Conservation (phyloP, 2,797 vertebrate species). For the Clamator glandarius region DNA sequence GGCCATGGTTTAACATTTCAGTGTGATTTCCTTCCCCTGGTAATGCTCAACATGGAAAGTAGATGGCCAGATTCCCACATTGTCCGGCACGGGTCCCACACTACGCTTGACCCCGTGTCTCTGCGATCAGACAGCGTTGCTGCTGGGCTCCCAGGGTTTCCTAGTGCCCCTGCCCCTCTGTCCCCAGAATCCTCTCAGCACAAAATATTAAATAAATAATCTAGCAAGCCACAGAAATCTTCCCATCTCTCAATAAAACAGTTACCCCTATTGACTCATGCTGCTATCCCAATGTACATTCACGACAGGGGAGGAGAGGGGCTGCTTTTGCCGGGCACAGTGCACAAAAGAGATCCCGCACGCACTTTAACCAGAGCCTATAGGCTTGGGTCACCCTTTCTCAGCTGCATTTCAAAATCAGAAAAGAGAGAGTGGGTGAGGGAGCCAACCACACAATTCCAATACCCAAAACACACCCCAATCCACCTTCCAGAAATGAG, state of each 20-base stretch:
- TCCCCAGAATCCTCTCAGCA: conserved; percentile 44
- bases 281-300: background rate
- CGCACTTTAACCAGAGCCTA: background rate
- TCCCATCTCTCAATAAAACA: background rate
- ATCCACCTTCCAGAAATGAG: background rate
- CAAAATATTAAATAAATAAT: conserved; percentile 29
- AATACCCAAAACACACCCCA: background rate
- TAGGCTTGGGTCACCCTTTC: background rate
- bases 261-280: background rate
- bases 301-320: background rate
- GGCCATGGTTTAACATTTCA: conserved; percentile 40
- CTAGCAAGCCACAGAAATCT: conserved; percentile 16
- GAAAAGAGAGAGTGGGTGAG: background rate
- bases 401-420: background rate
- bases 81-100: conserved; percentile 4
- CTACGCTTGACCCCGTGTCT: background rate
- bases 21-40: conserved; percentile 12
- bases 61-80: conserved; percentile 21
- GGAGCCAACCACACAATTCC: background rate
- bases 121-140: background rate
- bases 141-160: background rate
- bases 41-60: conserved; percentile 12
- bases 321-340: background rate
- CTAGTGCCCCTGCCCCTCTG: background rate
- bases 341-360: background rate